Base-by-base conservation (phyloP, 2,797 vertebrate species). In the Myiotriccus ornatus region DNA sequence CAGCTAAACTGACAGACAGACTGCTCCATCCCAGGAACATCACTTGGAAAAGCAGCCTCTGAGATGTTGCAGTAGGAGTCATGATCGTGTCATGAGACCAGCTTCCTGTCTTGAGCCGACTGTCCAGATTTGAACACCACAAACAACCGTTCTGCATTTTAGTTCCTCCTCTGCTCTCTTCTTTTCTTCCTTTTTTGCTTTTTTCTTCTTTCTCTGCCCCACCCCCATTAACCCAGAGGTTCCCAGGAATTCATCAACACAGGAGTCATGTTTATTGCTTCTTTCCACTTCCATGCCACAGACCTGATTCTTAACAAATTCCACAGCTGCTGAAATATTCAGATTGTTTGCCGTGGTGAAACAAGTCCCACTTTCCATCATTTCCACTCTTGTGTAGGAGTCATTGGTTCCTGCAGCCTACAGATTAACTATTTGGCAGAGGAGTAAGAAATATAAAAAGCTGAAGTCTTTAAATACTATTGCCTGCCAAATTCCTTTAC, bases 141-240 rank as follows among this genome's bases (percentile, higher is more conserved):
- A 64, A 20, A 1, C 16, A 47, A 23, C 11, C 34, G 12, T 39
- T 59, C 64, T 56, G 74, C 47, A 25, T 41, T 82, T 57, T 13
- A 35, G 30, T 73, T 93, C 52, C 55, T 77, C 19, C 37, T 67
- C 55, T 56, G 28, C 7, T 71, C 5, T 28, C 34, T 7, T 2
- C 0, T 2, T 30, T 32, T 6, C 0, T 0, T 2, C 10, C 3
- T 19, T 7, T 2, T 12, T 57, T 57, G 13, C 27, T 23, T 27
- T 11, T 16, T 28, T 28, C 13, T 4, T 10, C 3, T 4, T 14
- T 5, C 3, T 28, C 28, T n/a, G n/a, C 7, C 28, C 22, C 46
- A 2, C 23, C 22, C 12, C 46, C 10, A 4, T 60, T 73, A 30
- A 34, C 32, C 7, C 47, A 50, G 41, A 28, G 6, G 43, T 46